Conservation (phyloP, 2,888 invertebrate genomes). For the Coelinius sp. region DNA sequence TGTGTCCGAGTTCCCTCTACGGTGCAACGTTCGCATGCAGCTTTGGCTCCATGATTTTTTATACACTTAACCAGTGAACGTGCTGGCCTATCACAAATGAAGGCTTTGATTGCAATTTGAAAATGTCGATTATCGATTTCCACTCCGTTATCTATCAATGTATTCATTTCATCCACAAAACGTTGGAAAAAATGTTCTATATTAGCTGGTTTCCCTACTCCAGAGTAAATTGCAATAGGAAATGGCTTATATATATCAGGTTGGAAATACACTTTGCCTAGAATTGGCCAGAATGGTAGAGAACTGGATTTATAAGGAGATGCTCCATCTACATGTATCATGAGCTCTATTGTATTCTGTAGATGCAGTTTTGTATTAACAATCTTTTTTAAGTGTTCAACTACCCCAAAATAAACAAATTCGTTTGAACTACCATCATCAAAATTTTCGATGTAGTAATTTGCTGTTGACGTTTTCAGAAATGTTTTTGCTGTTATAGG, state of each 20-base stretch:
- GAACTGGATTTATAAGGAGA: background rate
- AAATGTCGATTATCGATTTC: background rate
- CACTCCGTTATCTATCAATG: background rate
- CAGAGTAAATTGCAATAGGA: background rate
- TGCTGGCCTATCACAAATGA: background rate
- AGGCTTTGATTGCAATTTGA: background rate
- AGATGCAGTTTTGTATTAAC: background rate
- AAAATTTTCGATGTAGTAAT: background rate
- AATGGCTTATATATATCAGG: background rate
- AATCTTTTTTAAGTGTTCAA: background rate
- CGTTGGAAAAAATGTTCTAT: background rate
- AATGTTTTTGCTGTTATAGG: background rate
- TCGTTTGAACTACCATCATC: background rate
- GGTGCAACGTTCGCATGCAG: background rate
- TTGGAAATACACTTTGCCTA: background rate
- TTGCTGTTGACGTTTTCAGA: background rate
- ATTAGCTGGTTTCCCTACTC: background rate
- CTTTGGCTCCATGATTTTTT: background rate
- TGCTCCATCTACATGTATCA: background rate
- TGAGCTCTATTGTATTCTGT: background rate
- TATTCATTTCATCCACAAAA: background rate
- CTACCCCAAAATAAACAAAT: background rate
- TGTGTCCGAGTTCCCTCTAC: background rate
- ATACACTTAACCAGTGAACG: background rate
- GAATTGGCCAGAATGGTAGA: background rate